Evolutionary conservation across 2,797 vertebrate species (phyloP).

Genomic region (Acestrorhynchus altus): DNA sequence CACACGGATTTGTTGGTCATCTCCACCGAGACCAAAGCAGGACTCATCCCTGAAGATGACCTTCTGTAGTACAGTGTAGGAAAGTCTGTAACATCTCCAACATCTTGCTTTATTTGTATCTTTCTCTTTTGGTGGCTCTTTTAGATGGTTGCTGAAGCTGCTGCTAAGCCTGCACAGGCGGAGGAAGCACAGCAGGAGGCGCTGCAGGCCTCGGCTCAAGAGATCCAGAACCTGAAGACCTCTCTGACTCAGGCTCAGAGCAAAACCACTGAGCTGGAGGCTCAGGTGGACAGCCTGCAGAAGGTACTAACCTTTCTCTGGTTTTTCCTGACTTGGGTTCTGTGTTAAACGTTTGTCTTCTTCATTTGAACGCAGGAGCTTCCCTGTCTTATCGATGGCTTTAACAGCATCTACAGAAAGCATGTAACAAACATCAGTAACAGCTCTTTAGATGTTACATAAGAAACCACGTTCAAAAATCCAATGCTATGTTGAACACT

Average conservation of each 20-base stretch:
- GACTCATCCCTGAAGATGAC: too few species aligned
- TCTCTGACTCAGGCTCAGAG: conserved; percentile 81
- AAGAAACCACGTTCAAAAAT: too few species aligned
- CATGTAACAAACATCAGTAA: too few species aligned
- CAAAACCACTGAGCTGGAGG: conserved; percentile 81
- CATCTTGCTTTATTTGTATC: background rate
- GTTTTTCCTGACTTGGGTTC: too few species aligned
- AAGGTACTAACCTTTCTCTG: conserved; percentile 80
- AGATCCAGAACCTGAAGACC: conserved; percentile 86
- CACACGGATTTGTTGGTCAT: too few species aligned
- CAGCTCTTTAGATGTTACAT: too few species aligned
- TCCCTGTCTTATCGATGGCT: too few species aligned
- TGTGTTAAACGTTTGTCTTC: too few species aligned
- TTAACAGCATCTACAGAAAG: too few species aligned
- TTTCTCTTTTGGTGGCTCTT: background rate
- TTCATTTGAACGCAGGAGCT: too few species aligned
- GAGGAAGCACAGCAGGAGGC: conserved; percentile 87
- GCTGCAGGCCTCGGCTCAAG: conserved; percentile 85
- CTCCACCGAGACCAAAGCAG: too few species aligned
- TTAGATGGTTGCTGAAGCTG: conserved; percentile 82
- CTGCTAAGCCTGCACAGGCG: conserved; percentile 83
- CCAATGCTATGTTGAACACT: too few species aligned
- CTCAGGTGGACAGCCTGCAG: conserved; percentile 86
- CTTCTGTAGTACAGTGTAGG: background rate
- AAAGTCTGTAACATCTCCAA: background rate